Base-by-base conservation (phyloP, 2,113 vertebrate species). In the Thamnaconus septentrionalis region DNA sequence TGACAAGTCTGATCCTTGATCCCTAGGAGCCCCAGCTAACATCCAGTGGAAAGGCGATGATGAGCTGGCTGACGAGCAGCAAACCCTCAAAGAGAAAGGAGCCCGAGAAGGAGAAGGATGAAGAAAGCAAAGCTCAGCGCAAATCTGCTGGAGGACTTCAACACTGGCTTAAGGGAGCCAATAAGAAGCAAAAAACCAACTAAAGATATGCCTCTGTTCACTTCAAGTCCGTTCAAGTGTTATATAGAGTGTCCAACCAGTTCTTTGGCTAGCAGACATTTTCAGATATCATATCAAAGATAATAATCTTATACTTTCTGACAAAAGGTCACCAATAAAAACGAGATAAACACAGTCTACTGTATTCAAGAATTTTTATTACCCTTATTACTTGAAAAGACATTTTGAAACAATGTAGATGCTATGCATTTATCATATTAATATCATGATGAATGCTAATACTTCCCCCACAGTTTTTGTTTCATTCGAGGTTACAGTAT, bases 11-110 rank as follows among this genome's bases (percentile, higher is more conserved):
- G 39, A 50, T 41, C 43, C 5, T 70, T 71, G 5, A 59, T 49
- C 55, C 43, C 0, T 56, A 98, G 95, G 91, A 93, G 55, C 60
- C 81, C 47, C 90, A 88, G 58, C 64, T 79, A 3, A 93, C 91
- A 45, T 88, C 88, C 41, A 91, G 93, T 76, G 94, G 90, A 71
- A 94, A 93, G 83, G 85, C 52, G 81, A 94, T 98, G 95, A 83
- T 87, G 84, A 88, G 81, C 50, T 99, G 96, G 96, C 89, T 98
- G 69, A 86, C 90, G 66, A 93, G 68, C 41, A 72, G 87, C 8
- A 79, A 90, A 6, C 88, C 94, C 4, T 86, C 85, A 66, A 97
- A 95, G 85, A 94, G 88, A 85, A 94, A 86, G 83, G 90, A 79
- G 44, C 61, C 88, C 0, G 41, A 75, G n/a, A 45, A 67, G 58